Percentiles rank a stretch among this genome's conserved stretches.
These are phyloP conservation scores for Drosophila aff. DNA, from an alignment of 1,140 invertebrate genomes.

Conservation along the genomic window DNA sequence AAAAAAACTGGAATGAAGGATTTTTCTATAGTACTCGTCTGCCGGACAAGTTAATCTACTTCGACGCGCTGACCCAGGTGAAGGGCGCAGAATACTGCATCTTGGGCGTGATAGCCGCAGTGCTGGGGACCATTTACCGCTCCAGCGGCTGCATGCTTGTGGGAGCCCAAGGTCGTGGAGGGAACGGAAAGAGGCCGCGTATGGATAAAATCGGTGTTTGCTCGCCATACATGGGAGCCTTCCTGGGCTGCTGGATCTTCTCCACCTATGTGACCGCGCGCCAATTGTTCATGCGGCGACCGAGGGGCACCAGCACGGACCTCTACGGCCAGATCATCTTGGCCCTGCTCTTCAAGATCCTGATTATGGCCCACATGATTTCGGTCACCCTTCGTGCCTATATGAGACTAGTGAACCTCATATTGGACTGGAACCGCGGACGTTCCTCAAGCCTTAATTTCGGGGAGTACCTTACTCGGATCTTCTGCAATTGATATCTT, in stretches of 20 bases:
- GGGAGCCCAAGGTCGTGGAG: background rate
- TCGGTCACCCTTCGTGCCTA: background rate
- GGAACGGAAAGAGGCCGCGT: fast-evolving
- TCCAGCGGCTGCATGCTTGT: background rate
- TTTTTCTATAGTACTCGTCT: background rate
- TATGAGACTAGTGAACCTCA: background rate
- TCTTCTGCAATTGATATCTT: constrained; percentile 18
- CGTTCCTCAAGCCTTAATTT: background rate
- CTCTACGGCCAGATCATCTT: background rate
- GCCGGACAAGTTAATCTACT: background rate
- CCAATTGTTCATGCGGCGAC: background rate
- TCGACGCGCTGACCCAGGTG: background rate
- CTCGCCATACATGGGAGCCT: background rate
- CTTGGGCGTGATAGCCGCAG: background rate
- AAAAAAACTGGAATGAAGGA: too few species aligned
- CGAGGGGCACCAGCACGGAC: background rate
- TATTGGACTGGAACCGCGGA: background rate
- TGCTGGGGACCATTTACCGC: background rate
- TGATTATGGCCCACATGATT: constrained; percentile 13
- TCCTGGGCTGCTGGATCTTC: background rate
- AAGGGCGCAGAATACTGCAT: background rate
- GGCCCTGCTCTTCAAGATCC: constrained; percentile 27
- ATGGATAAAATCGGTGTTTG: background rate
- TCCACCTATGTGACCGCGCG: background rate
- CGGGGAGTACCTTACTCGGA: constrained; percentile 35